Evolutionary conservation across 2,888 invertebrate genomes (phyloP), one percentile per base, ranked within the genome.

Genomic region (Augiades crinisus): DNA sequence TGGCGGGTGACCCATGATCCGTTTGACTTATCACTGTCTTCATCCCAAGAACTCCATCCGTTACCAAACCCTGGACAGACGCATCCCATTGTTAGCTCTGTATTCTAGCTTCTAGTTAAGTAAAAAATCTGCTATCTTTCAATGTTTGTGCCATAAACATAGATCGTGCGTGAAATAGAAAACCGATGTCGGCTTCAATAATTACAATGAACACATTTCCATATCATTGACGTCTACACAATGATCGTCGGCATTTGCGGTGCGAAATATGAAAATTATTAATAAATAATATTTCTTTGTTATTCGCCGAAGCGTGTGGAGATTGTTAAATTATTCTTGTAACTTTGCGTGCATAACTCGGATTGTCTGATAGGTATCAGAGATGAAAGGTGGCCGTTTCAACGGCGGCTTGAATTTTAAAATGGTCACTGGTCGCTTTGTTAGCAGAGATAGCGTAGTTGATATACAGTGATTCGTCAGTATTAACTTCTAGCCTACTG

Each of bases 341-440:
- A 13, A 38, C 27, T 34, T 41, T 41, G 33, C 30, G 46, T 7
- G 47, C 40, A 33, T 37, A 38, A 30, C 30, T 40, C 40, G 14
- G 34, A 49, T 40, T 40, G 49, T 41, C 49, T 41, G 49, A 49
- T 41, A 47, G 49, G 22, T 34, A 49, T 49, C 49, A 13, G 34
- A 49, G 49, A 49, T 49, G 49, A 49, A 49, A 49, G 49, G 49
- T 49, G 49, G 24, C 41, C 49, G 49, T 49, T 24, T 24, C 24
- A 13, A 19, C 12, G 40, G 2, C 41, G 49, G 41, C 10, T 13
- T 34, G 49, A 49, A 49, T 49, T 49, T 49, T 49, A 49, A 49
- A 49, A 33, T 14, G 31, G 43, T 24, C 5, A n/a, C 19, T 37
- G 19, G 22, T 30, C 10, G 22, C 45, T 45, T 33, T 34, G 45